A percentile compares a stretch with the other conserved stretches of the same genome.
Evolutionary conservation across 2,797 vertebrate genomes (phyloP).

Genomic region (Muraenolepis orangiensis): DNA sequence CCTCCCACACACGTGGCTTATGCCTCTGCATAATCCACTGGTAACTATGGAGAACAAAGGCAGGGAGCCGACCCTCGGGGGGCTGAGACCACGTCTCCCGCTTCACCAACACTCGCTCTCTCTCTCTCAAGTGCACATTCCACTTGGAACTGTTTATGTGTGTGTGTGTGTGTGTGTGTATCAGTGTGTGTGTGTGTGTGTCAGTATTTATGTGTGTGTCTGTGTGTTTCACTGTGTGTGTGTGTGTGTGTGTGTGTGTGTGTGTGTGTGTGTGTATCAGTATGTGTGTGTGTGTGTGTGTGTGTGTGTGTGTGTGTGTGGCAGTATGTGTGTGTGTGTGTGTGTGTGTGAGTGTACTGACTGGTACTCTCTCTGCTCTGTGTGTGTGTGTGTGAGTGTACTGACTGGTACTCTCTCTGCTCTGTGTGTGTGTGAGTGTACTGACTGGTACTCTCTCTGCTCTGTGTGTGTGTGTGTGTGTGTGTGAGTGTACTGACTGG

Average conservation of each 20-base stretch:
- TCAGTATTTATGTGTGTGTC: background rate
- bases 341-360: background rate
- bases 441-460: slow-evolving; percentile 85
- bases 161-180: background rate
- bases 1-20: background rate
- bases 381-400: background rate
- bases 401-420: too few species aligned
- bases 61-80: background rate
- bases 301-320: background rate
- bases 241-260: background rate
- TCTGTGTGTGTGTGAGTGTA: slow-evolving; percentile 29
- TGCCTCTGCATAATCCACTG: background rate
- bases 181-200: background rate
- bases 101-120: background rate
- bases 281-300: background rate
- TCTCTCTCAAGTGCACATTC: background rate
- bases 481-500: background rate
- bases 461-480: slow-evolving; percentile 66
- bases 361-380: too few species aligned
- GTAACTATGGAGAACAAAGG: background rate
- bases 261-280: slow-evolving; percentile 25
- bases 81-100: too few species aligned
- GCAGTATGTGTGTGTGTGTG: background rate
- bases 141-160: background rate
- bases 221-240: background rate